Evolutionary conservation across 2,888 invertebrate genomes (phyloP).

Genomic region (Bunonema sp.): DNA sequence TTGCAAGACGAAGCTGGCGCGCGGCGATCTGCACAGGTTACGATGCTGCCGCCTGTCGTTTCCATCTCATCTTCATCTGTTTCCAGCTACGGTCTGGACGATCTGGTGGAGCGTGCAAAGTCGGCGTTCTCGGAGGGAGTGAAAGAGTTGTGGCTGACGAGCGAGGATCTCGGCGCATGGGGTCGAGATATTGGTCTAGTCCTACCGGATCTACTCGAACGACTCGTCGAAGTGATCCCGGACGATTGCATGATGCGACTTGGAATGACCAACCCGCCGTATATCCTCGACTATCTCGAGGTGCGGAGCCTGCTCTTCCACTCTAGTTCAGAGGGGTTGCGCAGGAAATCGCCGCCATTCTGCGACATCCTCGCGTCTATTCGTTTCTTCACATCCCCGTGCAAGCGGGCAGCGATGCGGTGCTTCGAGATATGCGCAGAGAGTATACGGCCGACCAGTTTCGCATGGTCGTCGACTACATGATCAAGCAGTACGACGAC

Average conservation of each 20-base stretch:
- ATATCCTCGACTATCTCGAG: conserved; percentile 79
- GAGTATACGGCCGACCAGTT: conserved; percentile 83
- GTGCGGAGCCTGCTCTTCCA: no score
- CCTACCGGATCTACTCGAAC: conserved; percentile 69
- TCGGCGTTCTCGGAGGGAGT: conserved; percentile 64
- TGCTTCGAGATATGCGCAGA: conserved; percentile 76
- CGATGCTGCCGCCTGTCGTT: background rate
- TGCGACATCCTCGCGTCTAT: conserved; percentile 73
- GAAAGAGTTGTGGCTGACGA: conserved; percentile 88
- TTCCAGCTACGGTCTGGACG: conserved; percentile 74
- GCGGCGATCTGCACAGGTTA: conserved; percentile 76
- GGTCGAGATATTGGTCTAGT: conserved; percentile 70
- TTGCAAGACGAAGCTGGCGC: conserved; percentile 71
- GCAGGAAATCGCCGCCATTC: conserved; percentile 66
- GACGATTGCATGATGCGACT: conserved; percentile 58
- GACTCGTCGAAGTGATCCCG: conserved; percentile 60
- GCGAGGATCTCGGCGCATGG: conserved; percentile 93
- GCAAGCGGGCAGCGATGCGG: conserved; percentile 87
- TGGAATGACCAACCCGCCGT: conserved; percentile 89
- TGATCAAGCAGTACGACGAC: conserved; percentile 57
- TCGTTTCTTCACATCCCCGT: conserved; percentile 91
- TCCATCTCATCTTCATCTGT: conserved; percentile 45
- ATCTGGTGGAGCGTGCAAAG: conserved; percentile 67
- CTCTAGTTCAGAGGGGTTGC: no score
- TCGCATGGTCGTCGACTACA: conserved; percentile 68